Base-by-base conservation (phyloP, 2,888 invertebrate species). In the Phalangium opilio region DNA sequence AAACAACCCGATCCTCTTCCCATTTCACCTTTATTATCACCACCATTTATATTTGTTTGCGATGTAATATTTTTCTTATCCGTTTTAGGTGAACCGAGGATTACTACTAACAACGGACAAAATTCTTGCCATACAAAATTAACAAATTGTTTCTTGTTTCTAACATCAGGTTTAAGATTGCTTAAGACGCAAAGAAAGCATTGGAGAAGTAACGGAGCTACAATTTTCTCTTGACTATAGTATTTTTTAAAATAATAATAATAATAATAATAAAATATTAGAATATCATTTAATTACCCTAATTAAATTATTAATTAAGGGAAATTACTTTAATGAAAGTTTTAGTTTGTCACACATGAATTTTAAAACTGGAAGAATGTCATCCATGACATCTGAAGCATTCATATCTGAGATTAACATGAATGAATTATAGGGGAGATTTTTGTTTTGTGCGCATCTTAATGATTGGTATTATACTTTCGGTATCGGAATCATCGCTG, bases 61-160 rank as follows among this genome's bases (percentile, higher is more conserved):
- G 56, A 61, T 43, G 79, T 79, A 43, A 78, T 77, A 50, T 79
- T 79, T 59, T 80, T 81, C 61, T 81, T 81, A 59, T 84, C 84
- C 51, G 84, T 78, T 44, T 83, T 75, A 0, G 90, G 90, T 8
- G 87, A 83, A 0, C 90, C 90, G 2, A 91, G 72, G 49, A 90
- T 79, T 0, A 84, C 81, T 47, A 91, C 81, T 54, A 91, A 69
- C 1, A 84, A 81, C 0, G 91, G 91, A 60, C 89, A 90, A 61
- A 91, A 82, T 60, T 86, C 81, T 65, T 90, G 87, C 67, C 67
- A 67, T 3, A 67, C 52, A 32, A 66, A 58, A 47, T 65, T 62
- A 27, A 63, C 59, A 51, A 67, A 64, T 5, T 55, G 15, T 15
- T 20, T 20, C 45, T 57, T 32, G 47, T 49, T 47, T 40, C 47